A percentile compares a stretch with the other conserved stretches of the same genome.
Conservation (phyloP, 2,113 vertebrate genomes). For the Equus quagga region DNA sequence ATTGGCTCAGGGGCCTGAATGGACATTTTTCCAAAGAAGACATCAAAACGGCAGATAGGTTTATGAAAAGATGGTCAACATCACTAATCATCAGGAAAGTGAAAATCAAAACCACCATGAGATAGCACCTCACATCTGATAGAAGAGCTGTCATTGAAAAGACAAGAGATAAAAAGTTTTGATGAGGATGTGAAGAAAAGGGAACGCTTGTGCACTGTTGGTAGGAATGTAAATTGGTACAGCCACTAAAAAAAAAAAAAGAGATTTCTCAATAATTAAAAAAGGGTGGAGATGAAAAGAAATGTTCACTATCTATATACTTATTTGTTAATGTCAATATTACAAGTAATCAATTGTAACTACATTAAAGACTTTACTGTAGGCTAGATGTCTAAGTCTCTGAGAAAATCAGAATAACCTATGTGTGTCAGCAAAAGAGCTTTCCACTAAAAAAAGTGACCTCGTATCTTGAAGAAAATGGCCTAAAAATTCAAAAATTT, state of each 20-base stretch:
- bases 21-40: neutral
- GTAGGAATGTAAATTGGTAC: neutral
- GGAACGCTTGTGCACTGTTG: neutral
- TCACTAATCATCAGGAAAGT: neutral
- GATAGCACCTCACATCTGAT: neutral
- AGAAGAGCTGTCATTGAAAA: neutral
- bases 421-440: neutral
- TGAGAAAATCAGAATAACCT: conserved; percentile 45
- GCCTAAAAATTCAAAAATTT: neutral
- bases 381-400: conserved; percentile 50
- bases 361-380: conserved; percentile 45
- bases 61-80: neutral
- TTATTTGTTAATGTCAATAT: conserved; percentile 66
- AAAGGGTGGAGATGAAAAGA: conserved; percentile 25
- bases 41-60: neutral
- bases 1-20: neutral
- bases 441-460: neutral
- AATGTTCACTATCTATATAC: conserved; percentile 58
- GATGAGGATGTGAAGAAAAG: neutral
- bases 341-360: conserved; percentile 63
- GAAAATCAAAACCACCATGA: neutral
- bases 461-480: conserved; percentile 12
- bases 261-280: neutral
- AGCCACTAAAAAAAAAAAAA: neutral
- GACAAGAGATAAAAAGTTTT: neutral